Evolutionary conservation across 1,140 invertebrate species (phyloP), one percentile per base, ranked within the genome.

Genomic region (Caenorhabditis remanei): DNA sequence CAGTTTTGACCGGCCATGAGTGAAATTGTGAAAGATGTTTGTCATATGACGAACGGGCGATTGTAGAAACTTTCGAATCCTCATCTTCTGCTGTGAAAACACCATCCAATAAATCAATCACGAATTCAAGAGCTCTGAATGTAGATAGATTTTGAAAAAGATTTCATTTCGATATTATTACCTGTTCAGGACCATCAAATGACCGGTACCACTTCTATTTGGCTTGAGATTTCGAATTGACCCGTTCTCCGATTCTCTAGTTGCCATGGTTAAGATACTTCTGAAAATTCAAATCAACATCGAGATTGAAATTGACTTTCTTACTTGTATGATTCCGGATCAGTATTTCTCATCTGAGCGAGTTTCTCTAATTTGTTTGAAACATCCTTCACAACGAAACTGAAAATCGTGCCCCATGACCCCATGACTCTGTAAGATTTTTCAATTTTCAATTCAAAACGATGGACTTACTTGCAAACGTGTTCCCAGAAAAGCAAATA

Each of bases 21-120:
- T 79, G 71, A 79, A 46, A 50, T 79, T 79, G 71, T 24, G 71
- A 79, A 24, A 79, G 71, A 79, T 79, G 71, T 50, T 79, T 79
- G 46, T 79, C 71, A n/a, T 79, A 79, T 24, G 71, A 79, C 21
- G 21, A 79, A 48, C 71, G 71, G 14, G 71, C 71, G 1, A 50
- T 50, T 50, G 71, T 79, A 4, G 71, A 79, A 8, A 79, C 71
- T 32, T 79, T 79, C 16, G 8, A 11, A 14, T 16, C 6, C 19
- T 14, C 46, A 24, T 79, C 71, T 11, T 79, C 46, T 11, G 71
- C 50, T 21, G 71, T 79, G 71, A 79, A 79, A 7, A 79, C 71
- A 7, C 71, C 71, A 79, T 79, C 71, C n/a, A 79, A 46, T n/a
- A 79, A 13, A 11, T 79, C 71, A 5, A 79, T 79, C 5, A 79